These are phyloP conservation scores for Motacilla alba DNA, from an alignment of 2,113 vertebrate genomes.

Conservation along the genomic window DNA sequence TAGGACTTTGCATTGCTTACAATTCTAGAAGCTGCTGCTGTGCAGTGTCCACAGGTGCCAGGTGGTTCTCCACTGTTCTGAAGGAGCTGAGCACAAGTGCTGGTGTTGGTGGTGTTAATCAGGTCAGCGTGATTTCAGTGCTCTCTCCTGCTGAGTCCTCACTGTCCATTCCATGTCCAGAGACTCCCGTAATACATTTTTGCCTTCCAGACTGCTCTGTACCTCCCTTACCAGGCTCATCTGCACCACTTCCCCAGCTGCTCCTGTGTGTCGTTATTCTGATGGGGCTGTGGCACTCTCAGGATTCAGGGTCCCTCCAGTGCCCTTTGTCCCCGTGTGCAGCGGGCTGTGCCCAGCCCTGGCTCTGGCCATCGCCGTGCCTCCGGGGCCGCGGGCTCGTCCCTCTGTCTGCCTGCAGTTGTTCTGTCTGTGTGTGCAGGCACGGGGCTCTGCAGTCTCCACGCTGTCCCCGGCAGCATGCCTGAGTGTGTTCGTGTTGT, in stretches of 20 bases:
- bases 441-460: not conserved
- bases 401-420: accelerated
- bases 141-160: not conserved
- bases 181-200: not conserved
- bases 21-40: not conserved
- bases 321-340: not conserved
- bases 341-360: not conserved
- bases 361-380: accelerated
- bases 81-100: not conserved
- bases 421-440: not conserved
- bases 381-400: accelerated
- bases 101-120: accelerated
- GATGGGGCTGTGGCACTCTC: not conserved
- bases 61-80: not conserved
- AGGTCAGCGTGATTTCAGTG: not conserved
- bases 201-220: not conserved
- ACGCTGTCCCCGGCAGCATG: not conserved
- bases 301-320: accelerated
- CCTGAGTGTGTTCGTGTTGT: accelerated
- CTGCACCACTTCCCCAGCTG: not conserved
- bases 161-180: accelerated
- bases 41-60: no score
- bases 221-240: not conserved
- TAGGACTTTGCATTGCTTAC: accelerated
- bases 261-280: not conserved